Conservation (phyloP, 1,140 invertebrate species). For the Rhyacophila brunnea region DNA sequence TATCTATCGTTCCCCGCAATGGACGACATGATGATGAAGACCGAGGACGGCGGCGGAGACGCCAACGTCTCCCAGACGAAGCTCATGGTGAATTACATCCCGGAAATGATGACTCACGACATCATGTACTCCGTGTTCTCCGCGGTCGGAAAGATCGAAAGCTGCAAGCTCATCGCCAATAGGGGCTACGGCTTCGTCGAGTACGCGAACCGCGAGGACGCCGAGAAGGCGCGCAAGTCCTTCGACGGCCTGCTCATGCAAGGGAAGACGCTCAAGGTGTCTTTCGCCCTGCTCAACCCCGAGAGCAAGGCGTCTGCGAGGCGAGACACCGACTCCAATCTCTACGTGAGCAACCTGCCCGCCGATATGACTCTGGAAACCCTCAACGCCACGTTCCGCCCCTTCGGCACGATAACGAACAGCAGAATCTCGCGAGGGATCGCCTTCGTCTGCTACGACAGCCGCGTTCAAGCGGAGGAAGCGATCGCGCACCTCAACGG, state of each 20-base stretch:
- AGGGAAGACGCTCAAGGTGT: slow-evolving; percentile 53
- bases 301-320: slow-evolving; percentile 52
- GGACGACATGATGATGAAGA: slow-evolving; percentile 36
- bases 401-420: slow-evolving; percentile 50
- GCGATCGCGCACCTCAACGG: slow-evolving; percentile 52
- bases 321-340: slow-evolving; percentile 51
- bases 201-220: slow-evolving; percentile 52
- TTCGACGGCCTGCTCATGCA: slow-evolving; percentile 54
- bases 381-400: slow-evolving; percentile 46
- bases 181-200: slow-evolving; percentile 54
- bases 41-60: slow-evolving; percentile 54
- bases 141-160: slow-evolving; percentile 52
- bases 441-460: slow-evolving; percentile 53
- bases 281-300: slow-evolving; percentile 53
- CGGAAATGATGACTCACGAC: slow-evolving; percentile 53
- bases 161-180: slow-evolving; percentile 52
- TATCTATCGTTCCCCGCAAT: not conserved
- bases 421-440: slow-evolving; percentile 52
- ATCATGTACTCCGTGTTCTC: slow-evolving; percentile 55
- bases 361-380: slow-evolving; percentile 51
- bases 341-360: slow-evolving; percentile 53
- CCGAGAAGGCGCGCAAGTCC: slow-evolving; percentile 50
- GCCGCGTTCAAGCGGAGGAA: slow-evolving; percentile 47
- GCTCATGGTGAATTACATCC: slow-evolving; percentile 57
- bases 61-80: slow-evolving; percentile 56